These are phyloP conservation scores for Pheosia gnoma DNA, from an alignment of 2,888 invertebrate genomes.

Conservation along the genomic window DNA sequence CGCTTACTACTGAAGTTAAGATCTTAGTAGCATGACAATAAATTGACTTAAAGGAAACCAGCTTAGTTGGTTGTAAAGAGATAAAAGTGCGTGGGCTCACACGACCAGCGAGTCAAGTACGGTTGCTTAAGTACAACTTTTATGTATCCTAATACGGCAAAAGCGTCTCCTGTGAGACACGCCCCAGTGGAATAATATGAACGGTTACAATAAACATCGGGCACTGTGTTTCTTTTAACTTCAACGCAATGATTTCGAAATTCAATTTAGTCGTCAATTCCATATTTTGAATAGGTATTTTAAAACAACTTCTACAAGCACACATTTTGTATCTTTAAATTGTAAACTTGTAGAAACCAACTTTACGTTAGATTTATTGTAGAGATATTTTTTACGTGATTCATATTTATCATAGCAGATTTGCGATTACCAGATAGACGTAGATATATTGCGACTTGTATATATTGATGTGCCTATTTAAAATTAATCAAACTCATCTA, in stretches of 20 bases:
- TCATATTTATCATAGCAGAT: background rate
- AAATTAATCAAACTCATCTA: slow-evolving; percentile 37
- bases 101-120: slow-evolving; percentile 59
- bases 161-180: slow-evolving; percentile 33
- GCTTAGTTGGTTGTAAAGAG: slow-evolving; percentile 71
- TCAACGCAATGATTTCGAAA: background rate
- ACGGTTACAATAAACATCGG: slow-evolving; percentile 26
- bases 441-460: slow-evolving; percentile 26
- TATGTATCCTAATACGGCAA: slow-evolving; percentile 65
- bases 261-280: background rate
- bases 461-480: slow-evolving; percentile 31
- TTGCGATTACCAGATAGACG: background rate
- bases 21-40: slow-evolving; percentile 78
- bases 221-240: background rate
- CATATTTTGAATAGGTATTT: background rate
- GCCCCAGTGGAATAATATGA: slow-evolving; percentile 33
- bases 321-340: background rate
- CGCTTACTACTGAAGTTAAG: slow-evolving; percentile 59
- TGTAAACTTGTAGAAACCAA: background rate
- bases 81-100: slow-evolving; percentile 77
- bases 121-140: slow-evolving; percentile 75
- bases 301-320: background rate
- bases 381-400: slow-evolving; percentile 21
- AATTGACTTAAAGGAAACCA: slow-evolving; percentile 75
- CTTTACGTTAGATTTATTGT: slow-evolving; percentile 16